Conservation (phyloP, 2,797 vertebrate species). For the Myotis myotis region DNA sequence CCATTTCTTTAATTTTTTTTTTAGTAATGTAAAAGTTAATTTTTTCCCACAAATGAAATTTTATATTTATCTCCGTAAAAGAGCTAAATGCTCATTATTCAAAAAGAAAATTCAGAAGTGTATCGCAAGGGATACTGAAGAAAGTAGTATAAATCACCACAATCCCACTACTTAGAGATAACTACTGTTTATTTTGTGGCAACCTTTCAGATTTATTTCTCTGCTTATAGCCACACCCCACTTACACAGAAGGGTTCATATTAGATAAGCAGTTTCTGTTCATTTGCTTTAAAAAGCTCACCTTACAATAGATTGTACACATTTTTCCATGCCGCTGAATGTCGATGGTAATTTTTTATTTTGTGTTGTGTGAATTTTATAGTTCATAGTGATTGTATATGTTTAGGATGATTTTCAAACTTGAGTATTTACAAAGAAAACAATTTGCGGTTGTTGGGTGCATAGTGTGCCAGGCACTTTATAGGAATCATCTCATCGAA, state of each 20-base stretch:
- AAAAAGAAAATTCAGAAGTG: constrained; percentile 5
- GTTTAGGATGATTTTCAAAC: neutral
- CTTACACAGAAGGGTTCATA: neutral
- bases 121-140: neutral
- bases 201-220: neutral
- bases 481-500: rapidly evolving
- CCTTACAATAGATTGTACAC: neutral
- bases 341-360: neutral
- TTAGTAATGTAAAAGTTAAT: neutral
- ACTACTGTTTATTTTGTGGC: neutral
- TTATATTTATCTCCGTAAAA: neutral
- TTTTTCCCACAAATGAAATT: neutral
- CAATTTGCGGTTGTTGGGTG: neutral
- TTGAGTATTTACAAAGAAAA: neutral
- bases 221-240: neutral
- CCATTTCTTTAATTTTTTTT: neutral
- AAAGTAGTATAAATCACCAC: neutral
- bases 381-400: neutral
- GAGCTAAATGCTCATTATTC: neutral
- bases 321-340: neutral
- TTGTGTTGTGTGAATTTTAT: neutral
- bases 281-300: neutral
- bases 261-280: neutral
- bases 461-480: rapidly evolving
- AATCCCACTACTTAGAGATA: neutral